Evolutionary conservation across 1,140 invertebrate species (phyloP).

Genomic region (Brachionus plicatilis): DNA sequence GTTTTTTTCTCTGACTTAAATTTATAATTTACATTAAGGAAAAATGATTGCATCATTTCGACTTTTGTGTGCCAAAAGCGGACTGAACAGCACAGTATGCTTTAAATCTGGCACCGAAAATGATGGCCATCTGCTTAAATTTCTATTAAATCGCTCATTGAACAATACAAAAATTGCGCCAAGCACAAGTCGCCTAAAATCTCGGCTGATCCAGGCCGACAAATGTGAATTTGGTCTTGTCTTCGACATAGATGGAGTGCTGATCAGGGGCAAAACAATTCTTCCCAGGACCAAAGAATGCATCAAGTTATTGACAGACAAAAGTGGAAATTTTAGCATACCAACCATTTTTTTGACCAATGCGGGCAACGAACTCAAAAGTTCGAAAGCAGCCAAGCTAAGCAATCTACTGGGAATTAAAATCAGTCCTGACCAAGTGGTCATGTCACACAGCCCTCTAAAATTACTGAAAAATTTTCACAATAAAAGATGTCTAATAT

Average conservation of each 20-base stretch:
- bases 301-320: constrained; percentile 49
- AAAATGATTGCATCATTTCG: not conserved
- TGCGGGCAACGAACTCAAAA: constrained; percentile 54
- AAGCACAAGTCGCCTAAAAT: not conserved
- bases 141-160: not conserved
- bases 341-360: constrained; percentile 56
- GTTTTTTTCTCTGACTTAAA: not conserved
- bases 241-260: constrained; percentile 57
- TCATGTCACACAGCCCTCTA: constrained; percentile 68
- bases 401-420: constrained; percentile 52
- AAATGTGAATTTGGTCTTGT: constrained; percentile 51
- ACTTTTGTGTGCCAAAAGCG: not conserved
- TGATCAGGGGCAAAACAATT: constrained; percentile 52
- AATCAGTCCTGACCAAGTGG: constrained; percentile 61
- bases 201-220: not conserved
- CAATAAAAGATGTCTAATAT: constrained; percentile 64
- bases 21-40: not conserved
- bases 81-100: not conserved
- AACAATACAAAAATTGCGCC: not conserved
- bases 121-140: not conserved
- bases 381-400: constrained; percentile 53
- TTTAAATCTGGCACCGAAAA: not conserved
- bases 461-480: constrained; percentile 64
- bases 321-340: constrained; percentile 49
- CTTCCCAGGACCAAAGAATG: constrained; percentile 52